Conservation (phyloP, 1,140 invertebrate species). For the Helicoverpa zea region DNA sequence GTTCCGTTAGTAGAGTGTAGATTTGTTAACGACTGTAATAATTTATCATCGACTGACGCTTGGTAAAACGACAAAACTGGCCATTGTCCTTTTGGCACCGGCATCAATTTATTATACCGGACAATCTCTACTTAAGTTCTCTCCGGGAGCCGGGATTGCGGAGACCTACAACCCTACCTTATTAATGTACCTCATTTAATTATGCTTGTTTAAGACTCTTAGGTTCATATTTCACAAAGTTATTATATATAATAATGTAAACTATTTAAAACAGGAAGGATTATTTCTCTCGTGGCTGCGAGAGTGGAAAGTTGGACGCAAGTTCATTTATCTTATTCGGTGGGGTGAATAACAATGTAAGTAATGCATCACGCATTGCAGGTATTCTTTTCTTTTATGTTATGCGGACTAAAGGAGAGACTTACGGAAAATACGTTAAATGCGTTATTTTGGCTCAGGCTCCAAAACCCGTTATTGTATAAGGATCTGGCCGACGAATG, state of each 20-base stretch:
- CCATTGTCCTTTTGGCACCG: conserved; percentile 38
- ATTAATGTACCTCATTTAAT: conserved; percentile 43
- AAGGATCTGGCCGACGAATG: conserved; percentile 42
- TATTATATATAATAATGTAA: conserved; percentile 17
- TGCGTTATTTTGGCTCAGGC: conserved; percentile 35
- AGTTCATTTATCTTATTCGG: conserved; percentile 10
- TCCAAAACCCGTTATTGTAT: conserved; percentile 44
- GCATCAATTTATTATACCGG: conserved; percentile 47
- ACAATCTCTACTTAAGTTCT: conserved; percentile 44
- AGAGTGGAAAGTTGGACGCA: not conserved
- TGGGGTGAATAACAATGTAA: conserved; percentile 8
- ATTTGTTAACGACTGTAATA: conserved; percentile 22
- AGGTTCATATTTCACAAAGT: conserved; percentile 25
- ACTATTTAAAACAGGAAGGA: conserved; percentile 9
- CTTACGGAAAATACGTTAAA: conserved; percentile 19
- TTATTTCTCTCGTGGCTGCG: not conserved
- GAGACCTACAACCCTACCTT: conserved; percentile 31
- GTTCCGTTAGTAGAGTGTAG: not conserved
- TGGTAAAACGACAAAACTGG: conserved; percentile 30
- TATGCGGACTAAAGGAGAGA: conserved; percentile 14
- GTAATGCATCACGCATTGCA: conserved; percentile 42
- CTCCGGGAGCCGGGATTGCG: conserved; percentile 31
- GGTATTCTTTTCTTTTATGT: conserved; percentile 31
- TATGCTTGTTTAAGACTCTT: conserved; percentile 27
- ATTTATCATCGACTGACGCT: conserved; percentile 24